Evolutionary conservation across 1,140 invertebrate genomes (phyloP), one percentile per base, ranked within the genome.

Genomic region (Mercenaria mercenaria): DNA sequence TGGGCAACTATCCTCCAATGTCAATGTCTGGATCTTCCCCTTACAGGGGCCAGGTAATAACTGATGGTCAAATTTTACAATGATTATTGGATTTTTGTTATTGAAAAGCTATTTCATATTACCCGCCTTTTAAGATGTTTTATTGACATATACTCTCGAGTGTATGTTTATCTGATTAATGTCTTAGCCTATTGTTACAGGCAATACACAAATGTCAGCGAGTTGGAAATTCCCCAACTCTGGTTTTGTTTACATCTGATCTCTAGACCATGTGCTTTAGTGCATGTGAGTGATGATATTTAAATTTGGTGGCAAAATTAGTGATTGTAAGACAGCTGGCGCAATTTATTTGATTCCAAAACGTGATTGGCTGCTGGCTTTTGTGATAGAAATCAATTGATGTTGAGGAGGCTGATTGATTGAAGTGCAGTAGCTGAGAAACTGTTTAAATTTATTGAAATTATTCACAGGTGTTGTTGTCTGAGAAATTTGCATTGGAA

Each of bases 251-350:
- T 89, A 81, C 79, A 82, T 82, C 43, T 69, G 67, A 41, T 83
- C 29, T 67, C 47, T 8, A 67, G 59, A 74, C 83, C 83, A 85
- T 85, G 83, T 85, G 83, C 83, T 74, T n/a, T 26, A 39, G 50
- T 79, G 76, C 79, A 59, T 82, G 52, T 32, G 26, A 29, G 67
- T 76, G 37, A 85, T 84, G 88, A 90, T 92, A 91, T 95, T 95
- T 95, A 93, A 95, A 95, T 95, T 95, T 95, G 94, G 95, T 93
- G 94, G 94, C 94, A 95, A 94, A 94, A 93, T 93, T 85, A 85
- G 83, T 85, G 83, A 67, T 83, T 83, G 64, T 69, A 67, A 69
- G 43, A 56, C 64, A 72, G 69, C 56, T 64, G 52, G 83, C 20
- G 69, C 83, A 85, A 72, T 85, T 85, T 72, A 39, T 56, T 74